Evolutionary conservation across 2,888 invertebrate species (phyloP), one percentile per base, ranked within the genome.

Genomic region (Acholoe squamosa): DNA sequence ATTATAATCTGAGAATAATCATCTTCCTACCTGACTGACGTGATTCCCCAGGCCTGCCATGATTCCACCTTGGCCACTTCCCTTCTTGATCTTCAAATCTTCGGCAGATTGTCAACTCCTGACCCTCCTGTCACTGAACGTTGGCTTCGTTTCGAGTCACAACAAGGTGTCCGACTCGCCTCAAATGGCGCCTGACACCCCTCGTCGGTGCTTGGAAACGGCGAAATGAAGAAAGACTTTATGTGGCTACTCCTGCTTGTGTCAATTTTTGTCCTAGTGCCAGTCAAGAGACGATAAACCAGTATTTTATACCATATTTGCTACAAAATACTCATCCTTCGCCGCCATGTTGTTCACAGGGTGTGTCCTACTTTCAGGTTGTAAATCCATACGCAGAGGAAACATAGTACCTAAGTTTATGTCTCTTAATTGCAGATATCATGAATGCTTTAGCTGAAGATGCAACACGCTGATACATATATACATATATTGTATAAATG

Each of bases 321-420:
- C 1, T 33, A 14, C 5, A 86, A 54, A 86, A 86, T 86, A 86
- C 86, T 54, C 86, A 86, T 86, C 86, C 25, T 5, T 86, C n/a
- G 86, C 54, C 86, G 86, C 86, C 86, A 86, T 86, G 86, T 86
- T 86, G 86, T 86, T 86, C 86, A 56, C 86, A 54, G 54, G 54
- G 86, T 86, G 86, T 86, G 86, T 86, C 54, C 86, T 86, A 86
- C 86, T 86, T 86, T 86, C 86, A 12, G 19, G 16, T 25, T 54
- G 52, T 56, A 52, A 31, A 86, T 86, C 25, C 14, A 0, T 86
- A 33, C 86, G 86, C 86, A 14, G 16, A 51, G n/a, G 22, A 86
- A 22, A 86, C 22, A 86, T 86, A 80, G 80, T 80, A 3, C 33
- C 19, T 0, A 43, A 34, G 7, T 80, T 19, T 34, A 34, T 0